Evolutionary conservation across 2,113 vertebrate genomes (phyloP).

Genomic region (Daboia siamensis): DNA sequence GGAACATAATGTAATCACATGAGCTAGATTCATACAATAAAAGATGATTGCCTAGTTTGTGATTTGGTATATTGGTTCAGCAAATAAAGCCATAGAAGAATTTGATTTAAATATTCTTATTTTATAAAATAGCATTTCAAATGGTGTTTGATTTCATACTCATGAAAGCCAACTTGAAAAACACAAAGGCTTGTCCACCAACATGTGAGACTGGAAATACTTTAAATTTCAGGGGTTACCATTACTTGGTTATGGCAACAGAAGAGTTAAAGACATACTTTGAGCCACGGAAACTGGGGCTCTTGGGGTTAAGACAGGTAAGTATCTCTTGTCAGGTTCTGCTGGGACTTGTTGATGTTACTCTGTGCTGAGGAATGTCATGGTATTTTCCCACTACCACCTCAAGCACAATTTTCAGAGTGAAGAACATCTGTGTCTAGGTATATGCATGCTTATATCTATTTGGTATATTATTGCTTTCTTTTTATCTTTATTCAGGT

Average conservation of each 20-base stretch:
- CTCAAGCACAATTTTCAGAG: constrained; percentile 37
- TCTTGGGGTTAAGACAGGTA: neutral
- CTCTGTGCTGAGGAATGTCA: constrained; percentile 29
- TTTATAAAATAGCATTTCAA: neutral
- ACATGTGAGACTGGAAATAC: neutral
- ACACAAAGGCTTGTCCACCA: neutral
- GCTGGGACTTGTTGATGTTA: neutral
- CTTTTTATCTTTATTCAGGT: neutral
- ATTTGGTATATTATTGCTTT: neutral
- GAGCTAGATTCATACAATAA: neutral
- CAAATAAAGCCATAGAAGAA: neutral
- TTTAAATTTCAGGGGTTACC: neutral
- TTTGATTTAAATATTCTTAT: neutral
- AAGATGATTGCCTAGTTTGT: neutral
- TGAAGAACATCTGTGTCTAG: constrained; percentile 13
- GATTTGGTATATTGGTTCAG: neutral
- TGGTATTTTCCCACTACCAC: constrained; percentile 22
- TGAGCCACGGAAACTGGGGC: neutral
- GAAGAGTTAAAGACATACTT: constrained; percentile 10
- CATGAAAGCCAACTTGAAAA: neutral
- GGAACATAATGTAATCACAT: neutral
- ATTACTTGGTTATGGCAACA: neutral
- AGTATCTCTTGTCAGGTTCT: constrained; percentile 43
- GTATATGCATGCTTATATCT: neutral
- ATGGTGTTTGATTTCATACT: accelerated